These are phyloP conservation scores for Tenthredo livida DNA, from an alignment of 2,888 invertebrate genomes.

Conservation along the genomic window DNA sequence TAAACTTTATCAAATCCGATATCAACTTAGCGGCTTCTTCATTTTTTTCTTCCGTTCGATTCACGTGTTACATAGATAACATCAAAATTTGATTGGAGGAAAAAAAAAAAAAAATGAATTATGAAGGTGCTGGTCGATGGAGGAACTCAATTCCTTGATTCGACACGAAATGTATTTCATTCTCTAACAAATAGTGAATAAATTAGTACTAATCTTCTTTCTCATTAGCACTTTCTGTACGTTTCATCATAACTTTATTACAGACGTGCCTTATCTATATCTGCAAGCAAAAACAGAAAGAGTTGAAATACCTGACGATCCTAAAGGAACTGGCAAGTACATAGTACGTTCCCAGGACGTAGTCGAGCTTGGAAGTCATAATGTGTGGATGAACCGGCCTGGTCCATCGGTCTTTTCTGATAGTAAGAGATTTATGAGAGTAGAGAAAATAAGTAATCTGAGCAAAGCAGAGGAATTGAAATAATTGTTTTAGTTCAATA, in stretches of 20 bases:
- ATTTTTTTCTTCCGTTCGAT: neutral
- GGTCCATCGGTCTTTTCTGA: constrained; percentile 50
- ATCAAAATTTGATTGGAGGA: neutral
- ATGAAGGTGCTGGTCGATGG: neutral
- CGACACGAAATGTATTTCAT: neutral
- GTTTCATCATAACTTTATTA: constrained; percentile 61
- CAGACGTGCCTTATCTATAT: constrained; percentile 73
- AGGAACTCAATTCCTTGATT: neutral
- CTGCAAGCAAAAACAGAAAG: constrained; percentile 76
- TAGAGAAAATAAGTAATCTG: neutral
- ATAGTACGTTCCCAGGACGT: constrained; percentile 68
- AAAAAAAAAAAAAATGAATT: neutral
- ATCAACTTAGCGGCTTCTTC: neutral
- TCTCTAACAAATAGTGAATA: neutral
- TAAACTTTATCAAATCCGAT: constrained; percentile 51
- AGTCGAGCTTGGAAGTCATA: constrained; percentile 72
- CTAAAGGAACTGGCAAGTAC: constrained; percentile 69
- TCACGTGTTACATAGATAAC: neutral
- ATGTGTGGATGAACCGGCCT: constrained; percentile 64
- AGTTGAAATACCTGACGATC: constrained; percentile 69
- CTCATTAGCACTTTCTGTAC: too few relatives aligned
- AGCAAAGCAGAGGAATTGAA: neutral
- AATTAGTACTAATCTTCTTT: neutral
- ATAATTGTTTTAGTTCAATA: neutral
- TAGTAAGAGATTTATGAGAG: neutral